Conservation (phyloP, 2,888 invertebrate species). For the Lamproptera curius region DNA sequence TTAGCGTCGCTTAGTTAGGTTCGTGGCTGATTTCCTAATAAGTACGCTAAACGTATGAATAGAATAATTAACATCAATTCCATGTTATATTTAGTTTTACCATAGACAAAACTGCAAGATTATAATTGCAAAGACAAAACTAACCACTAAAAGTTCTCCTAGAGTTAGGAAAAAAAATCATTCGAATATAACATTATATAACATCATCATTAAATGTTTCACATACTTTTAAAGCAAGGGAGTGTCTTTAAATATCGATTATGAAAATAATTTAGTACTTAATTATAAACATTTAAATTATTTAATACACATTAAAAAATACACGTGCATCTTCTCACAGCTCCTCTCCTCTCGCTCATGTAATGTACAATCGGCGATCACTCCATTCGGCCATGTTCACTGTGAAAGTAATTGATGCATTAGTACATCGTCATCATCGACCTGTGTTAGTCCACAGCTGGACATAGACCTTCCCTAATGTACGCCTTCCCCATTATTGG, state of each 20-base stretch:
- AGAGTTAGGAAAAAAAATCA: constrained; percentile 39
- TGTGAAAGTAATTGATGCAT: constrained; percentile 9
- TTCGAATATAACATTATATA: constrained; percentile 49
- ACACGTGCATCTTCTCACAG: constrained; percentile 67
- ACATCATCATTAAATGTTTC: constrained; percentile 50
- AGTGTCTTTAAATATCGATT: constrained; percentile 66
- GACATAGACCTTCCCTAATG: too few species aligned
- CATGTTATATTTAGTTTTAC: too few species aligned
- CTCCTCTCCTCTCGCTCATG: constrained; percentile 54
- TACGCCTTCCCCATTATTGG: too few species aligned
- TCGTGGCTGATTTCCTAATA: too few species aligned
- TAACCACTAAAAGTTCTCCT: constrained; percentile 50
- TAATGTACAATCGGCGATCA: constrained; percentile 19
- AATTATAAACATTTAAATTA: constrained; percentile 49
- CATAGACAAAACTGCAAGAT: too few species aligned
- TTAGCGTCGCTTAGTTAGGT: too few species aligned
- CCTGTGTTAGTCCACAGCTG: too few species aligned
- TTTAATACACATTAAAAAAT: constrained; percentile 56
- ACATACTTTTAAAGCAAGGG: constrained; percentile 61
- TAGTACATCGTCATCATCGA: too few species aligned
- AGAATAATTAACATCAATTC: too few species aligned
- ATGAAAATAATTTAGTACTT: constrained; percentile 77
- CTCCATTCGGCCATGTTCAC: constrained; percentile 13
- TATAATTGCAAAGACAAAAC: background rate
- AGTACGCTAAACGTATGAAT: too few species aligned